Conservation (phyloP, 2,797 vertebrate genomes). For the Xerus rutilus region DNA sequence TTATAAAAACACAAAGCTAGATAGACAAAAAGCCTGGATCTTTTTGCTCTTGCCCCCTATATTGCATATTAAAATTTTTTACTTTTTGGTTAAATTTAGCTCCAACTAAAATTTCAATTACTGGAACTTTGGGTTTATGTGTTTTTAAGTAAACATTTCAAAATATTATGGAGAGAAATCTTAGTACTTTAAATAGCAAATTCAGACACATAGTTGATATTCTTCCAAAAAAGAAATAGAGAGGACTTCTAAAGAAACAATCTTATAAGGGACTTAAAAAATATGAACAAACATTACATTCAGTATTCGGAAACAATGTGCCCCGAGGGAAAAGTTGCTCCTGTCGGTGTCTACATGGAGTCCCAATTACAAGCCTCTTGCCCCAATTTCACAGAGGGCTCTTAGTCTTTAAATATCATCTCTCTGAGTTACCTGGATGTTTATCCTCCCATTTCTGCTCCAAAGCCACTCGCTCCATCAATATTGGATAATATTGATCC, state of each 20-base stretch:
- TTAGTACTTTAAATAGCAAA: constrained; percentile 44
- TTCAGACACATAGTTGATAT: background rate
- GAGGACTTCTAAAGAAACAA: constrained; percentile 37
- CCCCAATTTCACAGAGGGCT: background rate
- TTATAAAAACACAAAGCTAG: background rate
- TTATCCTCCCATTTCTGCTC: background rate
- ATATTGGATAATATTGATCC: background rate
- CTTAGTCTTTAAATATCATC: background rate
- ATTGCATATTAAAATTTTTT: constrained; percentile 15
- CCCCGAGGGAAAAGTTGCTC: background rate
- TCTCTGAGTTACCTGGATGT: background rate
- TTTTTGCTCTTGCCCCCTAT: background rate
- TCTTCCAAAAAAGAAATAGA: background rate
- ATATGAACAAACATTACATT: background rate
- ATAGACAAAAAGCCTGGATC: constrained; percentile 53
- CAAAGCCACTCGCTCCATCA: background rate
- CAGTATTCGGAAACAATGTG: background rate
- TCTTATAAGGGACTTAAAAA: background rate
- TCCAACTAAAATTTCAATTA: constrained; percentile 7
- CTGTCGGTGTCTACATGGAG: background rate
- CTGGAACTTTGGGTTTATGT: background rate
- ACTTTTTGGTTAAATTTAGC: constrained; percentile 8
- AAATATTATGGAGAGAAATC: background rate
- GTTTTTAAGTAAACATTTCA: background rate
- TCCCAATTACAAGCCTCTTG: background rate